These are phyloP conservation scores for Toxotes lorentzi DNA, from an alignment of 2,797 vertebrate species.

Conservation along the genomic window DNA sequence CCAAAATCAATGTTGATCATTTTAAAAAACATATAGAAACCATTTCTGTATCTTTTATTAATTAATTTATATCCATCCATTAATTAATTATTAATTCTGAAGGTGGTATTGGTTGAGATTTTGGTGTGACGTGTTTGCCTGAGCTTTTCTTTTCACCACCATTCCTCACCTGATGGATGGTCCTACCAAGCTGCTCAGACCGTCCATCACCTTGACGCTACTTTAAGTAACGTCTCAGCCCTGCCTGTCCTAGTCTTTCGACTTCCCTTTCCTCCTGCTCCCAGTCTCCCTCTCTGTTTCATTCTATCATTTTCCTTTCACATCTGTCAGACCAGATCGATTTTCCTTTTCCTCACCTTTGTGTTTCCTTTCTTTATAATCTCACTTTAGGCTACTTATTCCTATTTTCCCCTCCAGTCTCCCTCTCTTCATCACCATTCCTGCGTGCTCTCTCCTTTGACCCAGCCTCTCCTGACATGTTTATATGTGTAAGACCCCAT, in stretches of 20 bases:
- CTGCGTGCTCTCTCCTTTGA: constrained; percentile 43
- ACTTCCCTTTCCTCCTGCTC: constrained; percentile 49
- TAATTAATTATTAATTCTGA: too few species aligned
- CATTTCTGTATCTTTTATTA: constrained; percentile 17
- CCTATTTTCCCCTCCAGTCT: constrained; percentile 26
- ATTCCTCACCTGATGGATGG: constrained; percentile 65
- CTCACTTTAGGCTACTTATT: constrained; percentile 44
- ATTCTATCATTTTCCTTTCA: constrained; percentile 46
- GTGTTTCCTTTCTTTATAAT: constrained; percentile 45
- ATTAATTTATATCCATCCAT: too few species aligned
- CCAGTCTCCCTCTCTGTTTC: constrained; percentile 39
- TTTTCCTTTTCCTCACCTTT: constrained; percentile 50
- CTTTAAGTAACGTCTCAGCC: constrained; percentile 48
- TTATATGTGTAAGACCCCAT: constrained; percentile 66
- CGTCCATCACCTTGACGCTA: constrained; percentile 65
- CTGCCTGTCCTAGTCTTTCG: constrained; percentile 56
- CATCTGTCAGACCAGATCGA: constrained; percentile 49
- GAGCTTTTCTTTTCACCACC: constrained; percentile 37
- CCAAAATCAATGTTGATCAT: constrained; percentile 15
- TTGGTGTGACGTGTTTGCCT: constrained; percentile 36
- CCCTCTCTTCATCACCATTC: constrained; percentile 41
- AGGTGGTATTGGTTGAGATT: constrained; percentile 28
- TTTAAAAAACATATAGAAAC: constrained; percentile 5
- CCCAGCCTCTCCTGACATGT: constrained; percentile 64
- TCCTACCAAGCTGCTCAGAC: constrained; percentile 41